Base-by-base conservation (phyloP, 2,888 invertebrate genomes). In the Plutella xylostella region DNA sequence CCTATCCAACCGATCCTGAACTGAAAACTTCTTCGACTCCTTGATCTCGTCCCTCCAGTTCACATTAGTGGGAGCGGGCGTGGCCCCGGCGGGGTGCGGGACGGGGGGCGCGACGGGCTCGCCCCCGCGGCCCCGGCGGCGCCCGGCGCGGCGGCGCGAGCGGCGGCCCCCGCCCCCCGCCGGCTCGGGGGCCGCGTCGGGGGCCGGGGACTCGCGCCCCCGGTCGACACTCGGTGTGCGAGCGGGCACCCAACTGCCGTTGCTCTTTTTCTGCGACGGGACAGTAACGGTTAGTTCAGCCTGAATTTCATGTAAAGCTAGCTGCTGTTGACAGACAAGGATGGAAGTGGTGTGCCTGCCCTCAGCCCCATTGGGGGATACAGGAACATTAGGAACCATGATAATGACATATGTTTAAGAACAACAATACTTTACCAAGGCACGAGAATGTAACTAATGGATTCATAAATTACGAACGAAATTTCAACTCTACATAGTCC, bases 31-130 rank as follows among this genome's bases (percentile, higher is more conserved):
- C 51, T 82, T 82, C 1, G 80, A 75, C 52, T 80, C 82, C 1
- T 80, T 54, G 50, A 84, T 85, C 56, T 85, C 84, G 34, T 83
- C 84, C 14, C 85, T 65, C 85, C 85, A 85, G 56, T 76, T 85
- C 34, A 55, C 53, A 25, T 59, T 56, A 35, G 73, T 62, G 5
- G 72, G 63, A 1, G 72, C 61, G 2, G 67, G 61, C 17, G 60
- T 47, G 34, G 2, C 63, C 61, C 5, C 57, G 18, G 35, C 22
- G 25, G 42, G 55, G 15, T 46, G 42, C 55, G 65, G 22, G 55
- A 57, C 55, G 48, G 58, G 52, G 46, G 56, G 49, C 42, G 47
- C 58, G 52, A 64, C 48, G 55, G 58, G 48, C 15, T 39, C 43
- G 22, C 39, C 7, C 28, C 28, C 30, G 20, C 28, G 43, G 2